Base-by-base conservation (phyloP, 2,113 vertebrate species). In the Triplophysa rosa region DNA sequence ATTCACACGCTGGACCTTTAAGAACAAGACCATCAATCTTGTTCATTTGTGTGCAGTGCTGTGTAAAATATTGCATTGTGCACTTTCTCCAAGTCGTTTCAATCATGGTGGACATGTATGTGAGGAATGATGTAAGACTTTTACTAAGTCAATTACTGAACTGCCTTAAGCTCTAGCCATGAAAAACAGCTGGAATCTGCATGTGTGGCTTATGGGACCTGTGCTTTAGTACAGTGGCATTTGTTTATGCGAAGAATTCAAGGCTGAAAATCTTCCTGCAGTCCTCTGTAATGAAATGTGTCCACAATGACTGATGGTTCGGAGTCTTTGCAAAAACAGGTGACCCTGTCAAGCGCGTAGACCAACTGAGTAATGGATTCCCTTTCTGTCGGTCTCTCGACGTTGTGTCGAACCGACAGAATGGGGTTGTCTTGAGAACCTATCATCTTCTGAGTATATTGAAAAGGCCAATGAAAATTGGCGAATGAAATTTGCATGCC, bases 261-360 rank as follows among this genome's bases (percentile, higher is more conserved):
- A 49, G 33, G 67, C 56, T 58, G 73, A 68, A 83, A 82, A 84
- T 85, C 65, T 78, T 67, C 3, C 80, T 66, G 56, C 24, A 82
- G 37, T 66, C 21, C 67, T 42, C 29, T 33, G 70, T 78, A 82
- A 87, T 87, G 73, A 91, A 88, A 79, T 76, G 37, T 42, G 49
- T 83, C 77, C 78, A 80, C 49, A 78, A 68, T 81, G 69, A 17
- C 76, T 75, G 58, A 63, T 29, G 58, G 58, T 23, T 47, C 16
- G 24, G 33, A 72, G 40, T 61, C 54, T 23, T 24, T 70, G 49
- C 17, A 56, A 24, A 70, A 56, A 56, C 70, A 42, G 33, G n/a
- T 73, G 33, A 72, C 26, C 7, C 17, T 19, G 67, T 17, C 29
- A 71, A 56, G 26, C 45, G 49, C 13, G 54, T 2, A 8, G 33